Conservation (phyloP, 2,888 invertebrate species). For the Frankliniella intonsa region DNA sequence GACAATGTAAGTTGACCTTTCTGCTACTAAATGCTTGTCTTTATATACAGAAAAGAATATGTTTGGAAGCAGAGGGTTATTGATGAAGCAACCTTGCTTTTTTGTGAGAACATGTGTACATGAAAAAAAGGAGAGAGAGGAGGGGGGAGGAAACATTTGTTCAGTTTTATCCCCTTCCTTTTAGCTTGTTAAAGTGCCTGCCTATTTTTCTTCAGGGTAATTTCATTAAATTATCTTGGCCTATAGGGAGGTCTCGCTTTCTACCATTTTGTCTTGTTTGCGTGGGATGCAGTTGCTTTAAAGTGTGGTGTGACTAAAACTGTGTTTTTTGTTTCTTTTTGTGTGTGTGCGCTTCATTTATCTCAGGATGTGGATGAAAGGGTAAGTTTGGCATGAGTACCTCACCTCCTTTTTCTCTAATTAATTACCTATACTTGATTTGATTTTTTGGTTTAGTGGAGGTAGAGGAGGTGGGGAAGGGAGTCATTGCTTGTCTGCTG, state of each 20-base stretch:
- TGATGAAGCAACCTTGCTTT: neutral
- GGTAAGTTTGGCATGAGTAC: constrained; percentile 15
- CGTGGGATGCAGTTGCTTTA: too few species aligned
- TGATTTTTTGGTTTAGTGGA: neutral
- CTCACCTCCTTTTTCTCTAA: neutral
- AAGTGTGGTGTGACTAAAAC: too few species aligned
- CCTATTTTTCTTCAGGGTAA: too few species aligned
- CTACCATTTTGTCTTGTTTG: too few species aligned
- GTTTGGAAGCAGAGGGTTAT: too few species aligned
- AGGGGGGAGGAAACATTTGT: neutral
- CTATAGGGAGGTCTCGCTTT: too few species aligned
- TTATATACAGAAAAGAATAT: too few species aligned
- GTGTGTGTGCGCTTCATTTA: neutral
- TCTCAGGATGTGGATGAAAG: constrained; percentile 36
- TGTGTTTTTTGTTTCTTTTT: too few species aligned
- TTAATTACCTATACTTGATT: neutral
- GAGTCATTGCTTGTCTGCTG: neutral
- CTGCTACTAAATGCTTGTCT: neutral
- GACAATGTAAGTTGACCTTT: constrained; percentile 64
- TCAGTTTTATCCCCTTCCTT: neutral
- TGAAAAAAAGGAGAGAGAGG: neutral
- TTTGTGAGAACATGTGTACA: neutral
- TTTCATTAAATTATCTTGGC: too few species aligned
- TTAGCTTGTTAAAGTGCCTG: neutral
- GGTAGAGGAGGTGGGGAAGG: too few species aligned